Evolutionary conservation across 2,113 vertebrate genomes (phyloP).

Genomic region (Dolichallabes microphthalmus): DNA sequence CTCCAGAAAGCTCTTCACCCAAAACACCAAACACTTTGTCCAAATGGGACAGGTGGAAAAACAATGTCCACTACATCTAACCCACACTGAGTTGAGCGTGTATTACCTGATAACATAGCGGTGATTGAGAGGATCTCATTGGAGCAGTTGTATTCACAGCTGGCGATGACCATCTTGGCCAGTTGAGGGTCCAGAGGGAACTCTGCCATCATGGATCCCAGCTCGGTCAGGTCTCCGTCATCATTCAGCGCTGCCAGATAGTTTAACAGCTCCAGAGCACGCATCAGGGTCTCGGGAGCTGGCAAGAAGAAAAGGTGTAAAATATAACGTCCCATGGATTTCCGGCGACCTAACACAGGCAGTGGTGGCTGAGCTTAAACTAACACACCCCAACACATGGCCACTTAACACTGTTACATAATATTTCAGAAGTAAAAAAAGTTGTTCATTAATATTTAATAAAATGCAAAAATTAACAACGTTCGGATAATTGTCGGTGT

Average conservation of each 20-base stretch:
- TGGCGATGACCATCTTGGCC: slow-evolving; percentile 98
- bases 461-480: too few relatives aligned
- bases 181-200: slow-evolving; percentile 95
- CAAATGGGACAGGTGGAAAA: background rate
- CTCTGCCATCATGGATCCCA: slow-evolving; percentile 98
- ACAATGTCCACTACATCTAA: background rate
- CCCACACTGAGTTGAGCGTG: slow-evolving; percentile 59
- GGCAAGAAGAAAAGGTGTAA: slow-evolving; percentile 24
- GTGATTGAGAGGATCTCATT: slow-evolving; percentile 98
- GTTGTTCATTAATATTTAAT: background rate
- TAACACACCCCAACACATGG: slow-evolving; percentile 47
- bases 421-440: background rate
- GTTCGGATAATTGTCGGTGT: background rate
- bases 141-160: slow-evolving; percentile 98
- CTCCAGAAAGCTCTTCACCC: background rate
- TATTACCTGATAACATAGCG: slow-evolving; percentile 99
- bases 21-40: background rate
- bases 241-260: slow-evolving; percentile 95
- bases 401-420: too few relatives aligned
- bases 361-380: slow-evolving; percentile 18
- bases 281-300: slow-evolving; percentile 98
- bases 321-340: background rate
- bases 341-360: slow-evolving; percentile 3
- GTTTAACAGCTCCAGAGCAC: slow-evolving; percentile 94
- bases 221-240: slow-evolving; percentile 92